A percentile compares a stretch with the other conserved stretches of the same genome.
These are phyloP conservation scores for Sminthurides aquaticus DNA, from an alignment of 2,888 invertebrate species.

Conservation along the genomic window DNA sequence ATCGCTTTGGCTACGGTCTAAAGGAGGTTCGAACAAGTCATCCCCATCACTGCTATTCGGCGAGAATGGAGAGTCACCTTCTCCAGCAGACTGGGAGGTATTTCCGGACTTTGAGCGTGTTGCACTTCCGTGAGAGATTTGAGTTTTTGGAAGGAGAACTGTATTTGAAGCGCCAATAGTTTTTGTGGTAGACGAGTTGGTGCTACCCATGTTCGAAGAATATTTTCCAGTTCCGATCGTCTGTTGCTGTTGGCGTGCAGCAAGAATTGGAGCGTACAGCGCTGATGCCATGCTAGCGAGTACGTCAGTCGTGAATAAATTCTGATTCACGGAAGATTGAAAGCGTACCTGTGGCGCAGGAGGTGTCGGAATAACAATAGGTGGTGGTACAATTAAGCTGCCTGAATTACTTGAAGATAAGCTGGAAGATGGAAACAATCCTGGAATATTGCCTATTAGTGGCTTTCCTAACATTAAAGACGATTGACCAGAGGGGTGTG, in stretches of 20 bases:
- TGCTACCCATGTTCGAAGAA: slow-evolving; percentile 1
- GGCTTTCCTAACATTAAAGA: slow-evolving; percentile 19
- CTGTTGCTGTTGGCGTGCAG: slow-evolving; percentile 45
- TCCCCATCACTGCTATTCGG: slow-evolving; percentile 83
- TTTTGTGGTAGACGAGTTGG: slow-evolving; percentile 23
- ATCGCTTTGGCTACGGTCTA: slow-evolving; percentile 19
- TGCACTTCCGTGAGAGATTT: slow-evolving; percentile 22
- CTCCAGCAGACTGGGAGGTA: slow-evolving; percentile 12
- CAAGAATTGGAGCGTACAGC: slow-evolving; percentile 30
- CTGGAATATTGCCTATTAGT: slow-evolving; percentile 33
- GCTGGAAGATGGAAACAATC: slow-evolving; percentile 24
- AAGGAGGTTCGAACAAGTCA: slow-evolving; percentile 74
- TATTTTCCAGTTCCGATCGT: slow-evolving; percentile 60
- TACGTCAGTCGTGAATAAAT: slow-evolving; percentile 26
- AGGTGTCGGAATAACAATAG: slow-evolving; percentile 31
- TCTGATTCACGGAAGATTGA: slow-evolving; percentile 19
- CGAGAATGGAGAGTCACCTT: slow-evolving; percentile 65
- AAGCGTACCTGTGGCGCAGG: slow-evolving; percentile 24
- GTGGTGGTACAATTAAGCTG: slow-evolving; percentile 13
- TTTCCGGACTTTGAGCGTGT: slow-evolving; percentile 6
- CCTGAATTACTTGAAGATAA: slow-evolving; percentile 10
- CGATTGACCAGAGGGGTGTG: background rate
- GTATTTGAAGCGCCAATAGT: background rate
- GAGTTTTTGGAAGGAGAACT: slow-evolving; percentile 32
- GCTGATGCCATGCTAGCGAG: slow-evolving; percentile 40